Base-by-base conservation (phyloP, 2,797 vertebrate species). In the Lateolabrax maculatus region DNA sequence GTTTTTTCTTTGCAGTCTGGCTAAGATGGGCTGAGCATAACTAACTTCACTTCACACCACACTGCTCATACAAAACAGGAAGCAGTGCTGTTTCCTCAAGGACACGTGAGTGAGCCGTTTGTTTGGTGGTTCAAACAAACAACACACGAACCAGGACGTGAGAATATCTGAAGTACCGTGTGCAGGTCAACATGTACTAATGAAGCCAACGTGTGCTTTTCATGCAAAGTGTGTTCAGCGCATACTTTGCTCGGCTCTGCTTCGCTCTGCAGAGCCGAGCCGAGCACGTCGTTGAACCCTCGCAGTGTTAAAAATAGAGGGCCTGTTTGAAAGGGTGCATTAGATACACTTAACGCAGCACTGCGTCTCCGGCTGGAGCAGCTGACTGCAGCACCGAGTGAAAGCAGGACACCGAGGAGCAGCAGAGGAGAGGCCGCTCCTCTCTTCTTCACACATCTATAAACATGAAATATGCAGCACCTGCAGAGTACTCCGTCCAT, bases 381-480 rank as follows among this genome's bases (percentile, higher is more conserved):
- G 87, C 87, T 76, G 84, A 83, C 89, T 88, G 88, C 87, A 77
- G 86, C 83, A 65, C 18, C 4, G 77, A 87, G 83, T 39, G 71
- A 82, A 84, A 89, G 86, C 87, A 84, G 86, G 90, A 87, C 79
- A 70, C 75, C 41, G 51, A 66, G 70, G 66, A 56, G 62, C 27
- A 79, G 71, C 56, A 51, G 74, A 65, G 63, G 79, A 64, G 56
- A 76, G 78, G 11, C 83, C 29, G 27, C 80, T 74, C 78, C 75
- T 76, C 53, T 71, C 70, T 70, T 78, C 87, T 75, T 87, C 80
- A 84, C 87, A 85, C 90, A 78, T 90, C 91, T 83, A 79, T 48
- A 71, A 73, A 87, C 90, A 95, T 94, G 89, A 95, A 94, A 94
- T 93, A 94, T 94, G 93, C 91, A 94, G 91, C 90, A 89, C 86